Percentiles rank a stretch among this genome's conserved stretches.
Evolutionary conservation across 2,888 invertebrate genomes (phyloP).

Genomic region (Torymus aiolomorphi): DNA sequence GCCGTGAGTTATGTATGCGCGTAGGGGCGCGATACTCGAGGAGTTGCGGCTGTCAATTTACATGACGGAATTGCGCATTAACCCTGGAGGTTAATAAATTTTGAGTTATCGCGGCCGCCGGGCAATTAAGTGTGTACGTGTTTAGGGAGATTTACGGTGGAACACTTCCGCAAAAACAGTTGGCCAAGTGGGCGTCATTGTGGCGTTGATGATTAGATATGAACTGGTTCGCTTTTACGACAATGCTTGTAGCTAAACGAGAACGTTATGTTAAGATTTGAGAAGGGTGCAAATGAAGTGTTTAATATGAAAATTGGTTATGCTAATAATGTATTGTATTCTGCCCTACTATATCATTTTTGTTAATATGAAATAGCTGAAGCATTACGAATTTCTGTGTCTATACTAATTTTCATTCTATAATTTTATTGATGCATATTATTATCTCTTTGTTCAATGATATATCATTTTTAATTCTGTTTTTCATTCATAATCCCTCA

Average conservation of each 20-base stretch:
- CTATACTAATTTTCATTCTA: too few relatives aligned
- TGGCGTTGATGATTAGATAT: not conserved
- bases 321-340: too few relatives aligned
- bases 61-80: constrained; percentile 41
- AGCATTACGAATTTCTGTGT: too few relatives aligned
- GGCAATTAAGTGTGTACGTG: constrained; percentile 38
- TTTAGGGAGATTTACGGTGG: constrained; percentile 41
- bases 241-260: too few relatives aligned
- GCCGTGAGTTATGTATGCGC: constrained; percentile 6
- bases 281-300: too few relatives aligned
- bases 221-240: not conserved
- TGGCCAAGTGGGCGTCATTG: not conserved
- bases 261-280: not conserved
- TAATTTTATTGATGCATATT: too few relatives aligned
- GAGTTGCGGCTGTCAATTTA: constrained; percentile 41
- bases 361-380: too few relatives aligned
- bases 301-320: too few relatives aligned
- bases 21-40: not conserved
- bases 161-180: constrained; percentile 5
- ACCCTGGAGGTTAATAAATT: constrained; percentile 49
- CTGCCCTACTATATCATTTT: too few relatives aligned
- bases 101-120: constrained; percentile 17
- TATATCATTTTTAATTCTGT: too few relatives aligned
- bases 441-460: too few relatives aligned
- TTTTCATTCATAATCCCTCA: too few relatives aligned